phyloP scores from a whole-genome alignment of 2,113 vertebrate species.

The Balaenoptera acutorostrata region DNA sequence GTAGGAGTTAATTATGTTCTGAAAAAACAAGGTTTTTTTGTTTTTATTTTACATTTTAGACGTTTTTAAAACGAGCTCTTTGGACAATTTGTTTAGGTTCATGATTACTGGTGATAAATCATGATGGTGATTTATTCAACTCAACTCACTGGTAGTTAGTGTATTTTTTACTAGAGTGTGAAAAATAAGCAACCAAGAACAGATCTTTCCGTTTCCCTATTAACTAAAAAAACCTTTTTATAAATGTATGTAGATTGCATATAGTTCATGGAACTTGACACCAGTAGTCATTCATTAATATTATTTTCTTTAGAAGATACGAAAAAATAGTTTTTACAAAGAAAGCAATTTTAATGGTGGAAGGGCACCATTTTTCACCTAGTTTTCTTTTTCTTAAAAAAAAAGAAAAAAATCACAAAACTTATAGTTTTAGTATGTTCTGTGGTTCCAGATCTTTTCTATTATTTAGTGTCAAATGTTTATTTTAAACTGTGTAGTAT shows the following conservation, averaged over 20 bases:
- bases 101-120: neutral
- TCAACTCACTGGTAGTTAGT: neutral
- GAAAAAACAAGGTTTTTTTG: slow-evolving; percentile 20
- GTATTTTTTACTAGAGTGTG: neutral
- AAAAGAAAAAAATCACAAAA: neutral
- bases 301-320: neutral
- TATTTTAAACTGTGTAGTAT: neutral
- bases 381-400: neutral
- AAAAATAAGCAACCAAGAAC: neutral
- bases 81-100: neutral
- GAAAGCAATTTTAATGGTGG: neutral
- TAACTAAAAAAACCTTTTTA: neutral
- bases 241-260: neutral
- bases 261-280: neutral
- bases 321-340: neutral
- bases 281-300: neutral
- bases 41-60: slow-evolving; percentile 50
- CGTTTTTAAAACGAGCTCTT: neutral
- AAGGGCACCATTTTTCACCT: neutral
- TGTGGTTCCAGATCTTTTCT: neutral
- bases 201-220: neutral
- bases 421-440: neutral
- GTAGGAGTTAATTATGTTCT: neutral
- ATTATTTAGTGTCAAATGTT: slow-evolving; percentile 1
- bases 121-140: neutral